Conservation (phyloP, 2,797 vertebrate genomes). For the Trematomus bernacchii region DNA sequence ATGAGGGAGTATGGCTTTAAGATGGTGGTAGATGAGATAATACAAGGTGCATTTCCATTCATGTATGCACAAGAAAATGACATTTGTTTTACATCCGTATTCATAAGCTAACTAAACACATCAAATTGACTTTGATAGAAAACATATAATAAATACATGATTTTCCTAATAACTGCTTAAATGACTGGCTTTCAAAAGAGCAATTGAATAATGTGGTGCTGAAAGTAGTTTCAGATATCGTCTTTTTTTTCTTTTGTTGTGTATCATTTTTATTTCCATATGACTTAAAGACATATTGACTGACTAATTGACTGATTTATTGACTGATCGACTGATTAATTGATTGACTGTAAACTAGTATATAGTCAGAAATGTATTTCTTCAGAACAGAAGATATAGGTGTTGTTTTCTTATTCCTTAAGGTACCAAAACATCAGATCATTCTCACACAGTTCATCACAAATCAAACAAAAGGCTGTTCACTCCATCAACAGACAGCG, state of each 20-base stretch:
- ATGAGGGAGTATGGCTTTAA: neutral
- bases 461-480: constrained; percentile 45
- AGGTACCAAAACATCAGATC: constrained; percentile 46
- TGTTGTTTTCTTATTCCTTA: constrained; percentile 15
- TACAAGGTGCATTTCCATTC: neutral
- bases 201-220: too few relatives aligned
- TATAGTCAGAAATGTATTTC: neutral
- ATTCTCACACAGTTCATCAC: constrained; percentile 48
- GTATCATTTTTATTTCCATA: neutral
- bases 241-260: neutral
- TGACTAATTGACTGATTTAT: neutral
- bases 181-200: too few relatives aligned
- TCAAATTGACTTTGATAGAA: too few relatives aligned
- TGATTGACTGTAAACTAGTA: too few relatives aligned
- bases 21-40: neutral
- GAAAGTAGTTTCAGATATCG: too few relatives aligned
- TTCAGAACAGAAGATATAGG: constrained; percentile 7
- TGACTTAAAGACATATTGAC: neutral
- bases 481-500: constrained; percentile 14
- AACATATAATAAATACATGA: too few relatives aligned
- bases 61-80: neutral
- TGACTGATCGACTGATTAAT: neutral
- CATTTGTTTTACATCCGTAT: neutral
- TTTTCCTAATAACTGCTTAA: too few relatives aligned
- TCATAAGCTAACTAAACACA: too few relatives aligned